A percentile compares a stretch with the other conserved stretches of the same genome.
Conservation (phyloP, 1,140 invertebrate genomes). For the Rhysida immarginata region DNA sequence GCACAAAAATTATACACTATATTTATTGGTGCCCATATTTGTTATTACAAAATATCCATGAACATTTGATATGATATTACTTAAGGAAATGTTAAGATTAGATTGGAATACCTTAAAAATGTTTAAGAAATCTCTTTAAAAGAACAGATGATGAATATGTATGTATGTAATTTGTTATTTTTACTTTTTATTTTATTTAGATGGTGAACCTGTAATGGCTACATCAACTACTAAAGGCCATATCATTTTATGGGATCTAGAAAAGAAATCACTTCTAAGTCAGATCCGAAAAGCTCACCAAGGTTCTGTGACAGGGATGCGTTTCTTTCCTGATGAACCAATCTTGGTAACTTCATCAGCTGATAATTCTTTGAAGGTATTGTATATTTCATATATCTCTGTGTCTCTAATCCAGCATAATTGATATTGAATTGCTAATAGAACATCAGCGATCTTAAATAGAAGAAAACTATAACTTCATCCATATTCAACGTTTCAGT, state of each 20-base stretch:
- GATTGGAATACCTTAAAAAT: no score
- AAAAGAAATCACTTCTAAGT: constrained; percentile 57
- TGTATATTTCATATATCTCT: no score
- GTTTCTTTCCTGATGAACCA: constrained; percentile 72
- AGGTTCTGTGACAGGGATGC: constrained; percentile 52
- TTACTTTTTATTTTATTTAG: constrained; percentile 25
- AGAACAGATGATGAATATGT: no score
- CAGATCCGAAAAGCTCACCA: constrained; percentile 62
- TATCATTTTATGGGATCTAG: constrained; percentile 86
- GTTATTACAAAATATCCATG: no score
- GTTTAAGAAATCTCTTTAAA: no score
- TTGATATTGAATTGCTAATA: not conserved
- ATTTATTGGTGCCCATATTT: no score
- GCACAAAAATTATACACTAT: no score
- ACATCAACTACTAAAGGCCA: constrained; percentile 56
- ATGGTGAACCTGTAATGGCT: constrained; percentile 71
- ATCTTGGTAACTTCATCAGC: constrained; percentile 76
- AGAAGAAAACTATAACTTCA: not conserved
- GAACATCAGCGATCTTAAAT: not conserved
- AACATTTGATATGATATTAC: no score
- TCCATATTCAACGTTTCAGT: constrained; percentile 19
- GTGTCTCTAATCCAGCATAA: not conserved
- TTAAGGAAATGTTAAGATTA: no score
- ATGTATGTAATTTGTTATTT: no score
- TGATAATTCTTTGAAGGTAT: constrained; percentile 83